Percentiles rank a stretch among this genome's conserved stretches.
Conservation (phyloP, 2,113 vertebrate species). For the Dinomys branickii region DNA sequence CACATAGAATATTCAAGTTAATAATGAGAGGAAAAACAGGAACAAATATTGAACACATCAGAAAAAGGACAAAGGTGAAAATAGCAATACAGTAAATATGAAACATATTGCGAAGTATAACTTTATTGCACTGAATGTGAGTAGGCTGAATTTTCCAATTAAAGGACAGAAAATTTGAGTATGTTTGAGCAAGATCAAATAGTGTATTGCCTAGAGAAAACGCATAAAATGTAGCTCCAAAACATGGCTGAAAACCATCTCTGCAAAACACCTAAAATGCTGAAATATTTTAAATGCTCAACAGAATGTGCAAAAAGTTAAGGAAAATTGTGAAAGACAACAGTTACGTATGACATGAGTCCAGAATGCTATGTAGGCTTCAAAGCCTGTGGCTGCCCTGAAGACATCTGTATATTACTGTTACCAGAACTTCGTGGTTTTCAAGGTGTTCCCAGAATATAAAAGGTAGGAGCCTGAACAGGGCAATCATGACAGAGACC, state of each 20-base stretch:
- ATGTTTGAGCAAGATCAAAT: slow-evolving; percentile 31
- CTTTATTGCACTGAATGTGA: not conserved
- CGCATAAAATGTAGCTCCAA: not conserved
- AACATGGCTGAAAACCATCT: slow-evolving; percentile 20
- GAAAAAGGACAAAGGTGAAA: not conserved
- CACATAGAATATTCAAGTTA: not conserved
- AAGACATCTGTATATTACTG: not conserved
- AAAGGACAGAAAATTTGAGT: not conserved
- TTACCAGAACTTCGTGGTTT: not conserved
- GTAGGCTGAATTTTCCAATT: not conserved
- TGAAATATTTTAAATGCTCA: slow-evolving; percentile 4
- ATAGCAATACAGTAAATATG: not conserved
- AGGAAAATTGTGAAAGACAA: not conserved
- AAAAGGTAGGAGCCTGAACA: not conserved
- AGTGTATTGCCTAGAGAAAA: not conserved
- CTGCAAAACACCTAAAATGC: not conserved
- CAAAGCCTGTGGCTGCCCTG: not conserved
- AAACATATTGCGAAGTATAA: not conserved
- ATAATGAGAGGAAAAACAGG: not conserved
- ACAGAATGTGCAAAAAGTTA: not conserved
- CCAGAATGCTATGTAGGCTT: not conserved
- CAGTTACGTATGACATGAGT: not conserved
- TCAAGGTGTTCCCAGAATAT: too few relatives aligned
- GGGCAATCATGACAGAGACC: not conserved
- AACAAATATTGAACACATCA: not conserved